These are phyloP conservation scores for Chauna torquata DNA, from an alignment of 2,113 vertebrate species.

Conservation along the genomic window DNA sequence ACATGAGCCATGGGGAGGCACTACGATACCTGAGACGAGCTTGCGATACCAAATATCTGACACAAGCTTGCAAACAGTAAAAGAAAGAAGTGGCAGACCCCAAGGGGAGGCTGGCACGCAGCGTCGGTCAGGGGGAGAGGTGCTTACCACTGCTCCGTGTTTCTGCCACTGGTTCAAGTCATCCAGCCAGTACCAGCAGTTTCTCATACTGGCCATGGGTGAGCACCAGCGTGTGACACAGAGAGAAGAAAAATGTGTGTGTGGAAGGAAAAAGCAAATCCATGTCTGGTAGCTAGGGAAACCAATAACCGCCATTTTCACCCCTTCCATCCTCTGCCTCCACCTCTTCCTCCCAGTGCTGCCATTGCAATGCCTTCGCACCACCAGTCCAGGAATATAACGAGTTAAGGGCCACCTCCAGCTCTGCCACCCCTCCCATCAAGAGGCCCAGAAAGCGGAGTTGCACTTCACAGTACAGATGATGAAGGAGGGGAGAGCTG, in stretches of 20 bases:
- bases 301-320: not conserved
- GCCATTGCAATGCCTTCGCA: not conserved
- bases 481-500: not conserved
- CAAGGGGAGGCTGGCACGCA: accelerated
- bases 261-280: not conserved
- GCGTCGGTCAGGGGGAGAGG: not conserved
- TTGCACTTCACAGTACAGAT: not conserved
- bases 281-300: not conserved
- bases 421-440: not conserved
- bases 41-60: no score
- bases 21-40: no score
- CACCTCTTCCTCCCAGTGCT: not conserved
- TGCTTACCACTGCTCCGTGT: not conserved
- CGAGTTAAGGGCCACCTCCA: not conserved
- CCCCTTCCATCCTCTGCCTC: not conserved
- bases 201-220: accelerated
- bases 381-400: accelerated
- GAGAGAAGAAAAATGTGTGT: not conserved
- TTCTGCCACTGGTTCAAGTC: not conserved
- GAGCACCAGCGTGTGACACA: not conserved
- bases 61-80: not conserved
- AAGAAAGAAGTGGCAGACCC: not conserved
- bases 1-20: not conserved
- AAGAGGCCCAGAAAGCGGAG: not conserved
- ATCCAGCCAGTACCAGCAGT: not conserved